Base-by-base conservation (phyloP, 2,888 invertebrate genomes). In the Spilosoma lubricipeda region DNA sequence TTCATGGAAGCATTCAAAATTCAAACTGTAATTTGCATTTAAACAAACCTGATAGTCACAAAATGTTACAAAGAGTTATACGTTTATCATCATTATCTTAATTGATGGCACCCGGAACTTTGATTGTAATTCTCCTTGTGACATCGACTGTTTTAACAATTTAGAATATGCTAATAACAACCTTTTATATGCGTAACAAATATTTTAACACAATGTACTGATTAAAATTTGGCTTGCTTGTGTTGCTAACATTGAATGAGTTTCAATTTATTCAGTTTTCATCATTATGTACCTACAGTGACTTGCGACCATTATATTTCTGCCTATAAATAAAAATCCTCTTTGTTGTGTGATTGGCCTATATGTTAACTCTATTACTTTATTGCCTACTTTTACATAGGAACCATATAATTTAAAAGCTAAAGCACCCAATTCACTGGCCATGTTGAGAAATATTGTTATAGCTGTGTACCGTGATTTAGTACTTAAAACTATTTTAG, bases 341-440 rank as follows among this genome's bases (percentile, higher is more conserved):
- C 30, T 23, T n/a, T 15, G n/a, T 9, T 23, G 20, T 30, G 59
- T 59, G 30, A 70, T 59, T 59, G 27, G n/a, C 30, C 48, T 48
- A 73, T 65, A 69, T 52, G 30, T 18, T 48, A 33, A 13, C 59
- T 66, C 27, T 30, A 3, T 36, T 7, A 59, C 15, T 66, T 67
- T 68, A 69, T 71, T 73, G 30, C 66, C 56, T 66, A 59, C 36
- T 42, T 67, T 71, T 67, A 72, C 48, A 65, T 15, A 2, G 33
- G 1, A 42, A 75, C 69, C 72, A 18, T 15, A 13, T 70, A 76
- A 72, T 42, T 73, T 65, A 52, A 63, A 20, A 45, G 45, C 1
- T 71, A 15, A 45, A 68, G 33, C 63, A 73, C 72, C 64, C 67
- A 71, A 76, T 69, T 70, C 67, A 36, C 36, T 70, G 76, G 42